Base-by-base conservation (phyloP, 1,140 invertebrate genomes). In the Carcinoscorpius rotundicauda region DNA sequence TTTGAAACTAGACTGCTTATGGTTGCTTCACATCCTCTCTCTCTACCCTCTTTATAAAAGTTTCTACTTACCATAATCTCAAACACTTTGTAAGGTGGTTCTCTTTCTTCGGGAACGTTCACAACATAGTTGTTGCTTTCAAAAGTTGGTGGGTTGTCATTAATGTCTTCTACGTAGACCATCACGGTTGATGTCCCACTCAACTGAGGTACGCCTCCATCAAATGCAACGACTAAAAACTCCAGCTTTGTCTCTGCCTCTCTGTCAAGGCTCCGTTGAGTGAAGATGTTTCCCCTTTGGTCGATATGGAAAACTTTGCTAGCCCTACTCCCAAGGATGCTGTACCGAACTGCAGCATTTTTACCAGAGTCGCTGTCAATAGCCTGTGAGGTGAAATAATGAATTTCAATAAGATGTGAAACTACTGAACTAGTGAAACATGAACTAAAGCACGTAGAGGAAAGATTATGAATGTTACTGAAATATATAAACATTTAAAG, bases 61-160 rank as follows among this genome's bases (percentile, higher is more conserved):
- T 29, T 29, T 2, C 29, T 29, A 65, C 69, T 65, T 64, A 68
- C 69, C 58, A 68, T 62, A n/a, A 73, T 65, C 49, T 67, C 67
- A 61, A 69, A 68, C 29, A 73, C 71, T 8, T 71, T 71, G 10
- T 73, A 67, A 10, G 75, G 75, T 9, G 73, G 72, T 11, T 68
- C 65, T 49, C 72, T 62, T 60, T 75, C 74, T 67, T 75, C 74
- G 11, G 67, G 68, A 6, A 75, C 70, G 59, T 73, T 71, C 52
- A 72, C 70, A 60, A 70, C 11, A 63, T 70, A 73, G 50, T 73
- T 68, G 49, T 64, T 61, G 62, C 71, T 66, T 55, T 87, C 85
- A 72, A 98, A 93, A 4, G 84, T 76, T 1, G 94, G 94, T 0
- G 88, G 89, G 75, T 97, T 97, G 71, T 98, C 95, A 75, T 97